phyloP scores from a whole-genome alignment of 2,797 vertebrate genomes.

The Urophycis tenuis region DNA sequence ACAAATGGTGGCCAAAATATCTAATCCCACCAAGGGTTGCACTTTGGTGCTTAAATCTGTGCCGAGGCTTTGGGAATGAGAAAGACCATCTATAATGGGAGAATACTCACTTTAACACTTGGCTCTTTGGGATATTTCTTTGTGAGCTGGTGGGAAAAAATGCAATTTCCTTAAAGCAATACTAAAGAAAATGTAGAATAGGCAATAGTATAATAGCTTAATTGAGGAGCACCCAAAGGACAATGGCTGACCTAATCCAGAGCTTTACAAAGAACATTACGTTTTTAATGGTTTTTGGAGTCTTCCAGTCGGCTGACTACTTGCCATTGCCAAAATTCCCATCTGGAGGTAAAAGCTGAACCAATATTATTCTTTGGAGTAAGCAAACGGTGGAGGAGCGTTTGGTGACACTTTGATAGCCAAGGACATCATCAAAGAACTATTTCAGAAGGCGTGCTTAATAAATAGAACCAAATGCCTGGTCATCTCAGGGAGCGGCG shows the following conservation, averaged over 20 bases:
- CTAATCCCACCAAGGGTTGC: conserved; percentile 65
- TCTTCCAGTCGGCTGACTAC: conserved; percentile 44
- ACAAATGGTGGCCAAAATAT: conserved; percentile 86
- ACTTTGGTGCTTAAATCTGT: conserved; percentile 78
- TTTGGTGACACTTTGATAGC: conserved; percentile 52
- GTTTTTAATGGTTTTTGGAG: conserved; percentile 34
- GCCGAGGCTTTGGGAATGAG: conserved; percentile 67
- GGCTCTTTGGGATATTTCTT: conserved; percentile 44
- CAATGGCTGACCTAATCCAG: conserved; percentile 21
- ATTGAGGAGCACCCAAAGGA: conserved; percentile 39
- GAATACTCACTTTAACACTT: conserved; percentile 52
- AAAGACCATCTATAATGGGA: conserved; percentile 67
- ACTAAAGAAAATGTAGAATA: conserved; percentile 44
- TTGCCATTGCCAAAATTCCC: conserved; percentile 45
- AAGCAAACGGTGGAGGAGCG: too few species aligned
- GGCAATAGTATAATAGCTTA: conserved; percentile 40
- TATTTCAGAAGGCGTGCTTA: conserved; percentile 44
- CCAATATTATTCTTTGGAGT: conserved; percentile 64
- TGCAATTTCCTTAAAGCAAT: conserved; percentile 44
- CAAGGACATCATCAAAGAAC: conserved; percentile 46
- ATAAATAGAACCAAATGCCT: conserved; percentile 67
- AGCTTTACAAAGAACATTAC: conserved; percentile 41
- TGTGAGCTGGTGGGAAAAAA: conserved; percentile 37
- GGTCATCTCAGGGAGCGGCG: conserved; percentile 31
- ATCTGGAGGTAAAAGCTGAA: conserved; percentile 36